Evolutionary conservation across 2,888 invertebrate genomes (phyloP).

Genomic region (Zygaena filipendulae): DNA sequence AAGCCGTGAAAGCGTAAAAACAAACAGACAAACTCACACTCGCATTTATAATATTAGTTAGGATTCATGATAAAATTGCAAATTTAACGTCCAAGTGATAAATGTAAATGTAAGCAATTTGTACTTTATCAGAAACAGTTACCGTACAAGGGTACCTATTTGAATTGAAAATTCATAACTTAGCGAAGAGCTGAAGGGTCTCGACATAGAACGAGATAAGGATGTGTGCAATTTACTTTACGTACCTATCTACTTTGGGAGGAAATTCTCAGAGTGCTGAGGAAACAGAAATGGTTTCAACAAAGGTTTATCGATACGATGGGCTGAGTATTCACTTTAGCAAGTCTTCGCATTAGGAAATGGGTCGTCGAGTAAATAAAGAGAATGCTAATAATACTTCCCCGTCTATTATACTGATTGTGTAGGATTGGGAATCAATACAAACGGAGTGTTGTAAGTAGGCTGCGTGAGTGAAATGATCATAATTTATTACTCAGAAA

Average conservation of each 20-base stretch:
- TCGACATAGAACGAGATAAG: constrained; percentile 26
- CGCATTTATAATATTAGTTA: too few species aligned
- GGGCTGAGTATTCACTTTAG: constrained; percentile 6
- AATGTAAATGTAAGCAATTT: too few species aligned
- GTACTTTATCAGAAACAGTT: too few species aligned
- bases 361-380: neutral
- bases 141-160: too few species aligned
- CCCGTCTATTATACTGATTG: neutral
- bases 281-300: constrained; percentile 27
- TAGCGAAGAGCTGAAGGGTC: constrained; percentile 23
- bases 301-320: constrained; percentile 38
- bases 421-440: neutral
- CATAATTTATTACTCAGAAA: too few species aligned
- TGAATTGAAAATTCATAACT: constrained; percentile 43
- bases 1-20: too few species aligned
- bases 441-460: neutral
- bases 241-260: constrained; percentile 22
- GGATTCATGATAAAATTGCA: too few species aligned
- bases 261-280: constrained; percentile 19
- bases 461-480: neutral
- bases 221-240: constrained; percentile 43
- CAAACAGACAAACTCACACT: too few species aligned
- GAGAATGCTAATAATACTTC: neutral
- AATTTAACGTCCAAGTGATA: too few species aligned
- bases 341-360: neutral